Evolutionary conservation across 2,113 vertebrate genomes (phyloP).

Genomic region (Myiozetetes cayanensis): DNA sequence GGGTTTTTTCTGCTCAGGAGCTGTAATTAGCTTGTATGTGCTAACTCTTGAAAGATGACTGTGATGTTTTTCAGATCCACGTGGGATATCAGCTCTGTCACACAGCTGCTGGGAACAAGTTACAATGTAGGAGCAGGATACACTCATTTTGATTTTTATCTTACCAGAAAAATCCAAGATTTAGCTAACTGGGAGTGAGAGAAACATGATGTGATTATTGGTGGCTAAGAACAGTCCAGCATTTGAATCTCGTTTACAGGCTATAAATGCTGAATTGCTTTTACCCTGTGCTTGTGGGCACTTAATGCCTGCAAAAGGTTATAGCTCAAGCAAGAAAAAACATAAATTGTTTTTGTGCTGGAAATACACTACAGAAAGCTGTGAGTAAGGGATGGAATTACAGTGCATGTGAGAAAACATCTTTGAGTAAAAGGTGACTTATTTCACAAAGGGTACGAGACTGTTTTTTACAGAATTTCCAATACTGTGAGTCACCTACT

Average conservation of each 20-base stretch:
- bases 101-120: not conserved
- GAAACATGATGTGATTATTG: not conserved
- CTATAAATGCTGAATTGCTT: not conserved
- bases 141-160: not conserved
- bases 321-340: not conserved
- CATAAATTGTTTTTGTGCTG: not conserved
- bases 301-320: not conserved
- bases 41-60: not conserved
- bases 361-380: not conserved
- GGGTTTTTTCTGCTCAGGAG: not conserved
- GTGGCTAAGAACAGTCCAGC: not conserved
- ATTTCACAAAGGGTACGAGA: not conserved
- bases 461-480: not conserved
- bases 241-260: not conserved
- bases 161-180: not conserved
- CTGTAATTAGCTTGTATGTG: not conserved
- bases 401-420: not conserved
- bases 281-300: not conserved
- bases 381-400: not conserved
- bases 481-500: not conserved
- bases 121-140: not conserved
- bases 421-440: not conserved
- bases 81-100: not conserved
- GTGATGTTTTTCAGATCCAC: not conserved
- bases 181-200: not conserved